Percentiles rank a stretch among this genome's conserved stretches.
phyloP scores from a whole-genome alignment of 2,797 vertebrate genomes.

The Coendou prehensilis region DNA sequence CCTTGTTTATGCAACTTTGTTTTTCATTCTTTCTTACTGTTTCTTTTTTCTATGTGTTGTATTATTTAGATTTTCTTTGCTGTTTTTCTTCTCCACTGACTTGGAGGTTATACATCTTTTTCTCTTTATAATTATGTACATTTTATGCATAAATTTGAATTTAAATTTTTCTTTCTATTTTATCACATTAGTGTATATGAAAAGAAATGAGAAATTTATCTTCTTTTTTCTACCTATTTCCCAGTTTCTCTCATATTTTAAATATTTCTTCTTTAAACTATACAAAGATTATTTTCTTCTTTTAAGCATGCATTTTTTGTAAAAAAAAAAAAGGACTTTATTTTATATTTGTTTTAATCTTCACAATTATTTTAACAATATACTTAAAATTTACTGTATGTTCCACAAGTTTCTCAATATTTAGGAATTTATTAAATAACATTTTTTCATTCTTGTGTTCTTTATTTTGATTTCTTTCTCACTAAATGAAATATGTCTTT shows the following conservation, averaged over 20 bases:
- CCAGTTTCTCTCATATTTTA: conserved; percentile 21
- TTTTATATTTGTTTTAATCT: conserved; percentile 11
- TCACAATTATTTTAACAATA: conserved; percentile 13
- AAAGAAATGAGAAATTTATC: background rate
- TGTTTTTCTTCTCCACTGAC: background rate
- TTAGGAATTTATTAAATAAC: background rate
- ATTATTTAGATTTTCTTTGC: background rate
- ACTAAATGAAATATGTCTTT: background rate
- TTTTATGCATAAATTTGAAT: background rate
- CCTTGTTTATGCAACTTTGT: background rate
- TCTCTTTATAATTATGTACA: background rate
- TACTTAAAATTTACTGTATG: background rate
- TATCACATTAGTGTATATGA: background rate
- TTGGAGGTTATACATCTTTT: background rate
- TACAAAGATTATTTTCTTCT: background rate
- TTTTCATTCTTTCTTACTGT: background rate
- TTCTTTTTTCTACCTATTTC: background rate
- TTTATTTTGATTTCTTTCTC: conserved; percentile 53
- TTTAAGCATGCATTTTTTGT: background rate
- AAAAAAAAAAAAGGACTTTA: background rate
- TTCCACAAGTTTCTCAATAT: background rate
- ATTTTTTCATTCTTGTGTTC: background rate
- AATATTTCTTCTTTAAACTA: background rate
- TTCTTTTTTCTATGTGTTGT: background rate
- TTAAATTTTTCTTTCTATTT: background rate